phyloP scores from a whole-genome alignment of 2,888 invertebrate species.

The Frankliniella fusca region DNA sequence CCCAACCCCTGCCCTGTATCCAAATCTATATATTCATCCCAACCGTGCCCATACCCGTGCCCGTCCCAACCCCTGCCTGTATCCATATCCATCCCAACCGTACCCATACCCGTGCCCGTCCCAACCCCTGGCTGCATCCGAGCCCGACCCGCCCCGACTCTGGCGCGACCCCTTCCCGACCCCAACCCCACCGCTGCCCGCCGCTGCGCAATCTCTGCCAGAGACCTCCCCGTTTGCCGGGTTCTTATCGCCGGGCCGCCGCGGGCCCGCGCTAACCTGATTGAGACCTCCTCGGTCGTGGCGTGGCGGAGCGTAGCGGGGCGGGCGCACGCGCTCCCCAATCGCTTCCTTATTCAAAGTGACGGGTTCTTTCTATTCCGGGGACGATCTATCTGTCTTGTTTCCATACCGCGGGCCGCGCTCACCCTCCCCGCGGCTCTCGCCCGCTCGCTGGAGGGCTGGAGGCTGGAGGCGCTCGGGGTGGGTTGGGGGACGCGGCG shows the following conservation, averaged over 20 bases:
- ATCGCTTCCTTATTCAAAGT: conserved; percentile 22
- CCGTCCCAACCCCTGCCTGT: too few species aligned
- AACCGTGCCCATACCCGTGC: too few species aligned
- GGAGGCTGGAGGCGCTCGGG: too few species aligned
- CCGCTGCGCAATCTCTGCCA: conserved; percentile 2
- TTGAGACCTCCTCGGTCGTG: conserved; percentile 7
- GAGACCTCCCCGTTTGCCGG: not conserved
- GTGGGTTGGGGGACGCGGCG: too few species aligned
- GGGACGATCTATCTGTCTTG: conserved; percentile 24
- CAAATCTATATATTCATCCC: too few species aligned
- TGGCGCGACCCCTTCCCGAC: not conserved
- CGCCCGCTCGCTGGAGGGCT: too few species aligned
- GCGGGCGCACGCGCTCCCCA: not conserved
- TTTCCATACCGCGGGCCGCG: not conserved
- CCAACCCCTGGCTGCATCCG: not conserved
- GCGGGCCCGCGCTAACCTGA: conserved; percentile 9
- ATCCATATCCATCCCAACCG: too few species aligned
- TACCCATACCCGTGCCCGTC: too few species aligned
- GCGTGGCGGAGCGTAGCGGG: not conserved
- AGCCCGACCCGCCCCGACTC: not conserved
- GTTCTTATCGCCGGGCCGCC: conserved; percentile 15
- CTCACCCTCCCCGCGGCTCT: too few species aligned
- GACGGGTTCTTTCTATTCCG: conserved; percentile 18
- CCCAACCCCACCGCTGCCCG: not conserved
- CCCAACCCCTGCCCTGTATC: too few species aligned